These are phyloP conservation scores for Protodeltote pygarga DNA, from an alignment of 2,888 invertebrate genomes.

Conservation along the genomic window DNA sequence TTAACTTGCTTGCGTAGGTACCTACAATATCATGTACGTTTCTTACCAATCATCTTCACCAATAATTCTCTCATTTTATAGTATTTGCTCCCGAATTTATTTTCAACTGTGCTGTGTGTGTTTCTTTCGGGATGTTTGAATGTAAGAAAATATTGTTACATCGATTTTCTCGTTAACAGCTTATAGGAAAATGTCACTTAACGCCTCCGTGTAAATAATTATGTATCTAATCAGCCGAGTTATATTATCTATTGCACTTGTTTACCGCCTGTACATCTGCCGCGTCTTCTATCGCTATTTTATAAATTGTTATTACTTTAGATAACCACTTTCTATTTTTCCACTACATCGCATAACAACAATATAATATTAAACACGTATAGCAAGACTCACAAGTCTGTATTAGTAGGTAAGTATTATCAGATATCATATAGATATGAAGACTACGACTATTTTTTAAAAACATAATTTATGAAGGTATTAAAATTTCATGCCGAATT, in stretches of 20 bases:
- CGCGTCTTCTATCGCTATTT: conserved; percentile 43
- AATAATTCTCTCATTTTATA: background rate
- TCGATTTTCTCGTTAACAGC: conserved; percentile 15
- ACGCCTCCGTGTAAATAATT: conserved; percentile 23
- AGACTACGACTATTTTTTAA: too few species aligned
- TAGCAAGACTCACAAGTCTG: conserved; percentile 12
- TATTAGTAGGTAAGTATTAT: conserved; percentile 43
- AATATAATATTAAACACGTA: conserved; percentile 16
- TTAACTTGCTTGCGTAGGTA: too few species aligned
- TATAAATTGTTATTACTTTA: conserved; percentile 53
- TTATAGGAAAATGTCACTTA: conserved; percentile 18
- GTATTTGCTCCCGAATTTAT: conserved; percentile 7
- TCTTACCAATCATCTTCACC: background rate
- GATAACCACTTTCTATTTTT: conserved; percentile 64
- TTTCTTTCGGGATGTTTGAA: conserved; percentile 13
- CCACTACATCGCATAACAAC: conserved; percentile 59
- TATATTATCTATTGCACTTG: conserved; percentile 49
- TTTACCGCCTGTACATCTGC: conserved; percentile 56
- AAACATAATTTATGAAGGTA: too few species aligned
- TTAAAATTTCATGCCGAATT: too few species aligned
- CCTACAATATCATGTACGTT: too few species aligned
- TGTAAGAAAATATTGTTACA: background rate
- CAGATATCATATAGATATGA: too few species aligned
- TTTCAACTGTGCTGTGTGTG: background rate
- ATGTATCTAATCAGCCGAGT: conserved; percentile 38